Evolutionary conservation across 2,113 vertebrate species (phyloP).

Genomic region (Mola mola): DNA sequence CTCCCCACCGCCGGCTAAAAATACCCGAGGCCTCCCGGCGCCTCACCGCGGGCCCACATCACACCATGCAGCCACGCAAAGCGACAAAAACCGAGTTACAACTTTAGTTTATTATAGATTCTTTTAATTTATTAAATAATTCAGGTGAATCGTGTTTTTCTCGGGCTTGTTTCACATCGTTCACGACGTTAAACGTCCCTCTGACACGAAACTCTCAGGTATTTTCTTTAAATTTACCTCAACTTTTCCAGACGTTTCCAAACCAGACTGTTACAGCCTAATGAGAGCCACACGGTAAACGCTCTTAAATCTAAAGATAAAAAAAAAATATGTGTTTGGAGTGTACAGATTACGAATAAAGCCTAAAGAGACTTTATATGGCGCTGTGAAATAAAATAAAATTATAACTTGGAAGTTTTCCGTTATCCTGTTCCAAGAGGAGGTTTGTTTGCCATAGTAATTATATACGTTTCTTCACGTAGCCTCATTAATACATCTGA

Average conservation of each 20-base stretch:
- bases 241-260: conserved; percentile 29
- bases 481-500: too few species aligned
- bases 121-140: neutral
- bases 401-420: neutral
- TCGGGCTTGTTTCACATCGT: too few species aligned
- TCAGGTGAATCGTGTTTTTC: too few species aligned
- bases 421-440: neutral
- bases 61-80: conserved; percentile 17
- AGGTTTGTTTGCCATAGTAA: conserved; percentile 13
- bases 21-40: conserved; percentile 69
- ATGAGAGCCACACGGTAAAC: conserved; percentile 48
- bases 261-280: too few species aligned
- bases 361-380: too few species aligned
- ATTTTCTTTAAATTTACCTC: neutral
- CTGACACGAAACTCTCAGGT: neutral
- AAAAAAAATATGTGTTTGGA: too few species aligned
- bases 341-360: too few species aligned
- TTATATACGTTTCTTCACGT: too few species aligned
- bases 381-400: conserved; percentile 9
- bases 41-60: conserved; percentile 42
- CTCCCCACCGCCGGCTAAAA: conserved; percentile 71
- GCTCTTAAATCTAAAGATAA: too few species aligned
- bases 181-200: too few species aligned
- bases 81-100: neutral
- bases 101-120: neutral